Percentiles rank a stretch among this genome's conserved stretches.
phyloP scores from a whole-genome alignment of 2,888 invertebrate species.

The Xanthia icteritia region DNA sequence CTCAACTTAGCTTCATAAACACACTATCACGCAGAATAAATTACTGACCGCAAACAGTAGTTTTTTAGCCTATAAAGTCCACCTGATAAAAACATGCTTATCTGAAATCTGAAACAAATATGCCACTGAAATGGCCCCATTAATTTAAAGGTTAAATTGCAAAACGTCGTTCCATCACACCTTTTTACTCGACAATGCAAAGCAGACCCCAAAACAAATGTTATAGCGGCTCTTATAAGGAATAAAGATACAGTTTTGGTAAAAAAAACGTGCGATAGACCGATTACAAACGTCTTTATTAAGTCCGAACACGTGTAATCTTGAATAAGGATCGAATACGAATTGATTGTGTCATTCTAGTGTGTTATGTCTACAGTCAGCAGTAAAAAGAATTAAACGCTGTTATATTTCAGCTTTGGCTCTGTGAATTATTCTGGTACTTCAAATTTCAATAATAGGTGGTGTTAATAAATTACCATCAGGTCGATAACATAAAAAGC shows the following conservation, averaged over 20 bases:
- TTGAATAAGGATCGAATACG: slow-evolving; percentile 71
- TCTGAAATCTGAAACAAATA: slow-evolving; percentile 49
- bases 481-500: background rate
- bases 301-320: slow-evolving; percentile 71
- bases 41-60: slow-evolving; percentile 42
- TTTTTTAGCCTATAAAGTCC: slow-evolving; percentile 31
- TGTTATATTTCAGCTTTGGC: background rate
- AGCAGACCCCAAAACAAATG: slow-evolving; percentile 69
- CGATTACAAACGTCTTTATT: slow-evolving; percentile 77
- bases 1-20: background rate
- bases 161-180: slow-evolving; percentile 74
- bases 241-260: slow-evolving; percentile 72
- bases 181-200: slow-evolving; percentile 67
- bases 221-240: slow-evolving; percentile 70
- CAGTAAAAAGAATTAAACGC: background rate
- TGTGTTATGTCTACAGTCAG: slow-evolving; percentile 45
- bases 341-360: slow-evolving; percentile 71
- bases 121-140: slow-evolving; percentile 65
- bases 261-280: slow-evolving; percentile 69
- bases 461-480: background rate
- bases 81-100: slow-evolving; percentile 49
- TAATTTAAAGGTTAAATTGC: slow-evolving; percentile 67
- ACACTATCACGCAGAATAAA: background rate
- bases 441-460: background rate
- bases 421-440: background rate